Conservation (phyloP, 2,113 vertebrate genomes). For the Conger conger region DNA sequence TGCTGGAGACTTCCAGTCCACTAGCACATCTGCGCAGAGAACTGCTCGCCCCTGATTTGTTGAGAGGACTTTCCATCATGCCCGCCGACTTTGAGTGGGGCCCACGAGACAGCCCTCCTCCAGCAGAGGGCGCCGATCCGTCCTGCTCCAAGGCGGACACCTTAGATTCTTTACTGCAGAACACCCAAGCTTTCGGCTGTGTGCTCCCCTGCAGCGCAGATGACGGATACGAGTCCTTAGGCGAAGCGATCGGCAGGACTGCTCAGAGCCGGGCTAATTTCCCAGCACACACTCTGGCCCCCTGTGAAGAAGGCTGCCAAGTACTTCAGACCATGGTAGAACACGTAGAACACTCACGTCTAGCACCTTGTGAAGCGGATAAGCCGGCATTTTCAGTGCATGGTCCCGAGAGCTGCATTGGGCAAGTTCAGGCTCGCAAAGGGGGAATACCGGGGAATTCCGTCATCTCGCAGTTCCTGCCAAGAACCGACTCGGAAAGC, state of each 20-base stretch:
- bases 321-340: neutral
- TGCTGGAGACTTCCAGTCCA: neutral
- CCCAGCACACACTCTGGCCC: neutral
- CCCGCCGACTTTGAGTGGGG: constrained; percentile 46
- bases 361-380: neutral
- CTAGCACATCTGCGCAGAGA: neutral
- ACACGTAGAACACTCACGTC: neutral
- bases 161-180: neutral
- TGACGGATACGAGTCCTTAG: constrained; percentile 21
- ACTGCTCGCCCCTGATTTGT: neutral
- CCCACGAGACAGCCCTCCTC: constrained; percentile 31
- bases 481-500: neutral
- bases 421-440: neutral
- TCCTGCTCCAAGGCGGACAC: constrained; percentile 20
- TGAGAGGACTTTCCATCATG: constrained; percentile 1
- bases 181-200: no score
- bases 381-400: neutral
- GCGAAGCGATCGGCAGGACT: neutral
- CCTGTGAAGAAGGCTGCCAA: constrained; percentile 14
- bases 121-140: constrained; percentile 28
- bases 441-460: no score
- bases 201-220: constrained; percentile 8
- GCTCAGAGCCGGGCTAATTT: constrained; percentile 10
- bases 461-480: neutral
- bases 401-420: neutral